Percentiles rank a stretch among this genome's conserved stretches.
Evolutionary conservation across 64 coral and sea anemone genomes (phyloP).

Genomic region (Actinia equina): DNA sequence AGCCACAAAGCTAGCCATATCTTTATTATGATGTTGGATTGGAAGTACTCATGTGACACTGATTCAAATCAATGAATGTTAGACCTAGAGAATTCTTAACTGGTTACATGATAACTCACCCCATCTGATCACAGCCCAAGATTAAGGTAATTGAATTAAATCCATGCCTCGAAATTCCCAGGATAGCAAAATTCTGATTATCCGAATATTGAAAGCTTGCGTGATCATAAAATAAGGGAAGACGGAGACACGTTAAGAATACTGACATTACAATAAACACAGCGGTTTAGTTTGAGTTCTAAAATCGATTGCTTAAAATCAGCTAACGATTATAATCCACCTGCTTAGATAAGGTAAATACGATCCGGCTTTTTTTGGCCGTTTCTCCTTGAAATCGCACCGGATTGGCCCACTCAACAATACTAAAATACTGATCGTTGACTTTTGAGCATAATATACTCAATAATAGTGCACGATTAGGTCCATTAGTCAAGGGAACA

Average conservation of each 20-base stretch:
- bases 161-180: neutral
- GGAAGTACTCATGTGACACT: neutral
- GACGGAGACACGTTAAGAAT: neutral
- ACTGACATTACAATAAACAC: neutral
- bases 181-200: neutral
- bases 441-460: slow-evolving; percentile 13
- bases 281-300: neutral
- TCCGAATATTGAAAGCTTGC: neutral
- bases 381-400: neutral
- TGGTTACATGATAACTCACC: neutral
- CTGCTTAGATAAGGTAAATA: slow-evolving; percentile 2
- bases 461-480: slow-evolving; percentile 10
- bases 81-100: neutral
- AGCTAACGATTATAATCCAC: neutral
- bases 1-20: neutral
- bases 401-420: slow-evolving; percentile 7
- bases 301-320: slow-evolving; percentile 8
- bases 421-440: neutral
- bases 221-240: neutral
- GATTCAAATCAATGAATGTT: neutral
- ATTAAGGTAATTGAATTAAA: neutral
- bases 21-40: neutral
- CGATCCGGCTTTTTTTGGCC: slow-evolving; percentile 13
- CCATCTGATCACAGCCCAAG: neutral
- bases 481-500: neutral